These are phyloP conservation scores for Numenius phaeopus DNA, from an alignment of 2,797 vertebrate genomes.

Conservation along the genomic window DNA sequence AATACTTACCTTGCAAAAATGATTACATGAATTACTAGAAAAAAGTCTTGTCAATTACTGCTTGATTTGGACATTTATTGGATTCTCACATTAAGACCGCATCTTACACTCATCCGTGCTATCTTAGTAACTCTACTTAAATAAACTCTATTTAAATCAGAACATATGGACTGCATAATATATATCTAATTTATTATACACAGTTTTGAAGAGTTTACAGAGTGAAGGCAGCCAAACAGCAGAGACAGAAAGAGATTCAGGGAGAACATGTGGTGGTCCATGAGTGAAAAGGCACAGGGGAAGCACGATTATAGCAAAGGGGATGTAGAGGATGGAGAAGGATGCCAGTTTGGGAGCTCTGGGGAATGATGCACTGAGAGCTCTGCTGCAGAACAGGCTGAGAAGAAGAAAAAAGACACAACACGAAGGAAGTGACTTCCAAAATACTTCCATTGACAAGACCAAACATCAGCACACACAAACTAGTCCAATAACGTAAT, in stretches of 20 bases:
- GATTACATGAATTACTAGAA: background rate
- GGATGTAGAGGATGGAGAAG: background rate
- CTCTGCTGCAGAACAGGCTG: background rate
- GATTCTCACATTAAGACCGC: background rate
- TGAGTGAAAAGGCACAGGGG: background rate
- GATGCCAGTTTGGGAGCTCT: background rate
- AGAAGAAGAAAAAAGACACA: background rate
- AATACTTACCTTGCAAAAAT: background rate
- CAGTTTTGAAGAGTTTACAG: background rate
- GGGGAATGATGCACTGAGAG: background rate
- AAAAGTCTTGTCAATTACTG: background rate
- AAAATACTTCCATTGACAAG: background rate
- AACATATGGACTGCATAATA: accelerated
- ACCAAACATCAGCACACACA: background rate
- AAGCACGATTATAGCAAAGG: accelerated
- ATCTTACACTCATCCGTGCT: background rate
- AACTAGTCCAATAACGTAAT: background rate
- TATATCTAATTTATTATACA: too few relatives aligned
- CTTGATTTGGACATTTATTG: background rate
- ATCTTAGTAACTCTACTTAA: background rate
- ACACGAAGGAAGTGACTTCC: background rate
- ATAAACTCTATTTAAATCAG: background rate
- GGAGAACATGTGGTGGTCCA: background rate
- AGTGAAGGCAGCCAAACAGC: background rate
- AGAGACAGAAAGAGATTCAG: background rate